Evolutionary conservation across 1,140 invertebrate species (phyloP).

Genomic region (Brachystomella parvula): DNA sequence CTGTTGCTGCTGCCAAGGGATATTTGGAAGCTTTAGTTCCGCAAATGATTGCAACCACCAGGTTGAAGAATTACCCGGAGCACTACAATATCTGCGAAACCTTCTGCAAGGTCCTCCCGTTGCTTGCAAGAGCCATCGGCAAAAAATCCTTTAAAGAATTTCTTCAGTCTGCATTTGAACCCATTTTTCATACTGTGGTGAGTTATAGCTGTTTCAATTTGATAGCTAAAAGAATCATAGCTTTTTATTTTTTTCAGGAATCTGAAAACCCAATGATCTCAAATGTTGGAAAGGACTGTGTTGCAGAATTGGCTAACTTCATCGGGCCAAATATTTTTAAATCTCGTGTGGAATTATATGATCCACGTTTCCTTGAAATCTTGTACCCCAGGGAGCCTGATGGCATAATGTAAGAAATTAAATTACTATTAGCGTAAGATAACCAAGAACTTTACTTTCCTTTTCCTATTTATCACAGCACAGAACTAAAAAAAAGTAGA

Average conservation of each 20-base stretch:
- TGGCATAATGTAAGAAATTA: background rate
- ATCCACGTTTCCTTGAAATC: conserved; percentile 43
- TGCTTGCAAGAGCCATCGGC: conserved; percentile 47
- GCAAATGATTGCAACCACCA: conserved; percentile 44
- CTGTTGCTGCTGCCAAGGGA: conserved; percentile 38
- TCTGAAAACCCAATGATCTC: conserved; percentile 51
- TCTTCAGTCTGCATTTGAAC: conserved; percentile 49
- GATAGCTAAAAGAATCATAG: background rate
- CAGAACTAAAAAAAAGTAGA: background rate
- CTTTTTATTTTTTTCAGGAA: conserved; percentile 41
- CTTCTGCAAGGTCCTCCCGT: conserved; percentile 49
- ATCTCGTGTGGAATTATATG: conserved; percentile 49
- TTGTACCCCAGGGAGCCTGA: background rate
- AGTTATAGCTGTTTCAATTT: conserved; percentile 36
- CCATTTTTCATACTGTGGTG: conserved; percentile 50
- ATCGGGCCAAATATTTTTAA: conserved; percentile 50
- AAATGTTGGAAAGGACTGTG: conserved; percentile 48
- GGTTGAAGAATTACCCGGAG: conserved; percentile 47
- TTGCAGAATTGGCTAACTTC: conserved; percentile 46
- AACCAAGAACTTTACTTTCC: background rate
- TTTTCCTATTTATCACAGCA: background rate
- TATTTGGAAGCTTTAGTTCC: conserved; percentile 40
- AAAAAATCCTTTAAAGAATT: conserved; percentile 49
- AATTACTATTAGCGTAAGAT: no score
- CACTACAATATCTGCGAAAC: conserved; percentile 50